phyloP scores from a whole-genome alignment of 2,888 invertebrate genomes.

The Nephrocerus scutellatus region DNA sequence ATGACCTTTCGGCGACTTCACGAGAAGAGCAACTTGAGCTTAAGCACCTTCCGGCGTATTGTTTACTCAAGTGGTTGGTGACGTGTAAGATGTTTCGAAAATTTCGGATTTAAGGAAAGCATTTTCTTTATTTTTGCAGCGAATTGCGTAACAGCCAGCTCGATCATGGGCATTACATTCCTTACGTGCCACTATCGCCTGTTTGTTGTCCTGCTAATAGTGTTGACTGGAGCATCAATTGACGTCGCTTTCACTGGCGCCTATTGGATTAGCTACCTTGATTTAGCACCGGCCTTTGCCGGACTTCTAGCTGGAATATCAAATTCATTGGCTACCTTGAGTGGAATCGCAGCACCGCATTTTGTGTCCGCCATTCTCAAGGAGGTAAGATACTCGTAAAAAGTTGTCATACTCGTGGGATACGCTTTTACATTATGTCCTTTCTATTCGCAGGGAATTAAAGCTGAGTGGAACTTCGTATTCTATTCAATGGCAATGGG shows the following conservation, averaged over 20 bases:
- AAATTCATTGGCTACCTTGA: conserved; percentile 45
- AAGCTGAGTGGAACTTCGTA: too few species aligned
- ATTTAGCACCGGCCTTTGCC: conserved; percentile 48
- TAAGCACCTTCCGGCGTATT: conserved; percentile 30
- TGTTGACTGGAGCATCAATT: conserved; percentile 38
- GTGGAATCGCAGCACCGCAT: conserved; percentile 48
- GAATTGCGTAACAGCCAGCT: conserved; percentile 26
- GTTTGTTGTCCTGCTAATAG: conserved; percentile 37
- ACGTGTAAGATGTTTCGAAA: conserved; percentile 26
- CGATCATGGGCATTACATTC: conserved; percentile 35
- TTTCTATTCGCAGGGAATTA: too few species aligned
- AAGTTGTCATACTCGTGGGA: too few species aligned
- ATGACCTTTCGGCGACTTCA: conserved; percentile 27
- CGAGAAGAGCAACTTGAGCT: conserved; percentile 22
- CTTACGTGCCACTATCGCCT: conserved; percentile 37
- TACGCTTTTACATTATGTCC: too few species aligned
- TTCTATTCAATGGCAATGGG: too few species aligned
- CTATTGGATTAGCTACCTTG: conserved; percentile 48
- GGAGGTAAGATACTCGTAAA: too few species aligned
- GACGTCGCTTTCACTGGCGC: conserved; percentile 47
- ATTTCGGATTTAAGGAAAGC: background rate
- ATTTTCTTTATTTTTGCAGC: conserved; percentile 25
- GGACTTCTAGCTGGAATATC: conserved; percentile 48
- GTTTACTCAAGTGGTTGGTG: conserved; percentile 25
- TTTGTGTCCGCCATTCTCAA: too few species aligned